Base-by-base conservation (phyloP, 2,113 vertebrate genomes). In the Micromys minutus region DNA sequence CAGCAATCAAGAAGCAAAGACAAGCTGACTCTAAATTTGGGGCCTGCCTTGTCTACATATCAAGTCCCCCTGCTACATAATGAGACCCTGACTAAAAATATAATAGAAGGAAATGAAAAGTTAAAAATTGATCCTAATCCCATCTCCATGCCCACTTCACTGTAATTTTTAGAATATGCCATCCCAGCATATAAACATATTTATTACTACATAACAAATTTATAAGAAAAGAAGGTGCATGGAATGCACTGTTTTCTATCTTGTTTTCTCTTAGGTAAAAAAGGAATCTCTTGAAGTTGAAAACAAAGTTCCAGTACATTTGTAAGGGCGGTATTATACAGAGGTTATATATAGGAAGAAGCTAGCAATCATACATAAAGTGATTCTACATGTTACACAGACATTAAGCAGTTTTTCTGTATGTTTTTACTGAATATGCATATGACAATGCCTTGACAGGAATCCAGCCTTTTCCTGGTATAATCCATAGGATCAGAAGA, bases 381-480 rank as follows among this genome's bases (percentile, higher is more conserved):
- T 89, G 5, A 87, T 76, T 81, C 55, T 59, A 61, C 19, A 42
- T 61, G 22, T 80, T 94, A 87, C 7, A 87, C 1, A 93, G 45
- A 84, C 63, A 31, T 45, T 94, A 83, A 76, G 50, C 21, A 89
- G 85, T n/a, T n/a, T 77, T 89, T 93, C 39, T 94, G 74, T 55
- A 87, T 63, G 57, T 0, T 45, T 79, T 79, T 84, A 94, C 50
- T 55, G 93, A 95, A 89, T 69, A 6, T 61, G 11, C 63, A 52
- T 63, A 69, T 79, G 16, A 81, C 93, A 94, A 90, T 2, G 19
- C 76, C 77, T 1, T 87, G 92, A 45, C 8, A 92, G 2, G 72
- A 59, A 87, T 57, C 6, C 22, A 84, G 71, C 4, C 29, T 93
- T 59, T 83, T 90, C 50, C 22, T 94, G 34, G 22, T 80, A 61